Conservation (phyloP, 2,888 invertebrate genomes). For the Drosophila vallismaia region DNA sequence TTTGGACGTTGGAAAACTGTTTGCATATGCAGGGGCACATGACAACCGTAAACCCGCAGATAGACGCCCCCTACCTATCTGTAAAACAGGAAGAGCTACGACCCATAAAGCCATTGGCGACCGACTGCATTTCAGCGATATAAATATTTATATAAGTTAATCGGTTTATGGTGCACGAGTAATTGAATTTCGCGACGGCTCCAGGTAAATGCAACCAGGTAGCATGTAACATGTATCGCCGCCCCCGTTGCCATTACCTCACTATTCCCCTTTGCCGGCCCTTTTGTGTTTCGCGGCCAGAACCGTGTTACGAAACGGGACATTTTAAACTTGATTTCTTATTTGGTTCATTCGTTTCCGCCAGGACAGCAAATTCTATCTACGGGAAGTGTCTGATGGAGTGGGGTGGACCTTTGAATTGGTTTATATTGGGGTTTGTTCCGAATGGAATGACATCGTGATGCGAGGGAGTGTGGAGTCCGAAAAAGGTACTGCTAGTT, state of each 20-base stretch:
- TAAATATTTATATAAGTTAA: conserved; percentile 78
- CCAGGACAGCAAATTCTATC: conserved; percentile 1
- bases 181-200: conserved; percentile 67
- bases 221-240: conserved; percentile 26
- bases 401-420: neutral
- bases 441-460: neutral
- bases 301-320: conserved; percentile 18
- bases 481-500: too few species aligned
- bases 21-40: conserved; percentile 72
- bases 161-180: conserved; percentile 77
- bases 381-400: neutral
- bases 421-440: neutral
- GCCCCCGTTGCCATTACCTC: neutral
- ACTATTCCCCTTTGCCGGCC: neutral
- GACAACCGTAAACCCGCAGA: conserved; percentile 17
- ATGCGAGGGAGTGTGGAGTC: too few species aligned
- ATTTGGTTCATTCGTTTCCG: conserved; percentile 27
- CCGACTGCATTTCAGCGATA: conserved; percentile 67
- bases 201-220: conserved; percentile 45
- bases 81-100: conserved; percentile 3
- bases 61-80: conserved; percentile 17
- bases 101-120: conserved; percentile 53
- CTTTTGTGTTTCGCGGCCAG: conserved; percentile 22
- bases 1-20: conserved; percentile 51
- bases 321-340: conserved; percentile 48